These are phyloP conservation scores for Sinhomidia bicolor DNA, from an alignment of 2,888 invertebrate genomes.

Conservation along the genomic window DNA sequence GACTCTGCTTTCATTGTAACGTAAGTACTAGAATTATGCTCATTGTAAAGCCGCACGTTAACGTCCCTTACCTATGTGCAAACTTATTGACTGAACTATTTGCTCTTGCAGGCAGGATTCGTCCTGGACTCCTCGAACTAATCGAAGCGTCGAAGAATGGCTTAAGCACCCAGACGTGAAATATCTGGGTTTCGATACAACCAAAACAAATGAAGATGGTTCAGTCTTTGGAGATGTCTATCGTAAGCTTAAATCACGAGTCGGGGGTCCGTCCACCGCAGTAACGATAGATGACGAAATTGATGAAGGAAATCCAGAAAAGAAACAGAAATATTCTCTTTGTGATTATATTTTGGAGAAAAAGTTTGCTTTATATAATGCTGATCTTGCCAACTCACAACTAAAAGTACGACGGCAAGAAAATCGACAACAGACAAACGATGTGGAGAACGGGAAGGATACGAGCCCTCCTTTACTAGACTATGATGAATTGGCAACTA, in stretches of 20 bases:
- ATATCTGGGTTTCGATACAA: neutral
- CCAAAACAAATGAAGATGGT: constrained; percentile 26
- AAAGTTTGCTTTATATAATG: neutral
- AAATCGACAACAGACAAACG: neutral
- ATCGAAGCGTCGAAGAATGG: neutral
- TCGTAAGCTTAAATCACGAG: neutral
- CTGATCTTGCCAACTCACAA: neutral
- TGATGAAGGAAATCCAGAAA: neutral
- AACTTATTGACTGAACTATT: too few relatives aligned
- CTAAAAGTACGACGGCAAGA: neutral
- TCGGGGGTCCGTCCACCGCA: neutral
- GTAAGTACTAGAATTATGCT: neutral
- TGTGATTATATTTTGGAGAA: neutral
- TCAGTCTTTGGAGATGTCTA: constrained; percentile 37
- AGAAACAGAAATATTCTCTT: neutral
- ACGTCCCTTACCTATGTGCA: neutral
- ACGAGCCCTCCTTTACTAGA: neutral
- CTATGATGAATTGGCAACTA: too few relatives aligned
- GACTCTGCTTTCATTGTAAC: neutral
- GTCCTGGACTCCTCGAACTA: neutral
- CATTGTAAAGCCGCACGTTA: too few relatives aligned
- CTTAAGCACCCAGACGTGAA: neutral
- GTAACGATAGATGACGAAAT: neutral
- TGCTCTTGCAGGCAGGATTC: constrained; percentile 45
- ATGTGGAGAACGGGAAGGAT: too few relatives aligned